Base-by-base conservation (phyloP, 2,888 invertebrate species). In the Eilema caniola region DNA sequence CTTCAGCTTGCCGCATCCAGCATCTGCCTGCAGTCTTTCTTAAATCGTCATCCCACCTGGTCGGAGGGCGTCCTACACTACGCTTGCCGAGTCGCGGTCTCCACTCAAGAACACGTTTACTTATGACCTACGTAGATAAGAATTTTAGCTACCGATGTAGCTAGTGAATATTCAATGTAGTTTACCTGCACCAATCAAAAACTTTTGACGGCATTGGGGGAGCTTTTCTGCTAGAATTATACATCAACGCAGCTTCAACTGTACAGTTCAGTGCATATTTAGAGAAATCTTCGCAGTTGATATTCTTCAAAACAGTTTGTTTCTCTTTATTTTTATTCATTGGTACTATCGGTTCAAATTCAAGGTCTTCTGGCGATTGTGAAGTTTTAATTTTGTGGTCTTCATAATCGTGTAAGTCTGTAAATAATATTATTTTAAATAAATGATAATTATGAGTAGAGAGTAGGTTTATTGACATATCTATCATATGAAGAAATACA, bases 191-290 rank as follows among this genome's bases (percentile, higher is more conserved):
- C 94, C 94, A 95, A 57, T 90, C 87, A 12, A 23, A 37, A 12
- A 95, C 78, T 73, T 90, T 92, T 0, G 82, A 77, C 0, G 94
- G 92, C 83, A 87, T 74, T 0, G 94, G 94, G 0, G 93, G 94
- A 0, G 89, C 79, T 67, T 89, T 92, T 41, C 82, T 86, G 24
- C 83, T 89, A 0, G 90, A 90, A 59, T 94, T 93, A 71, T 93
- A 93, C 53, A 91, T 85, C 2, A 87, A 0, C 0, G 92, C 92
- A 2, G 93, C 92, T 14, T 88, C 85, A 10, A 83, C 12, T 0
- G 91, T 92, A 72, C 94, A 94, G 61, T 92, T 91, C 1, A 80
- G n/a, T 0, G 90, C 89, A 64, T 92, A 94, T 16, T 72, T 78
- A 0, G 86, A 41, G 62, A 93, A 94, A 8, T 88, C 85, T 0